Conservation (phyloP, 2,113 vertebrate genomes). For the Larimichthys polyactis region DNA sequence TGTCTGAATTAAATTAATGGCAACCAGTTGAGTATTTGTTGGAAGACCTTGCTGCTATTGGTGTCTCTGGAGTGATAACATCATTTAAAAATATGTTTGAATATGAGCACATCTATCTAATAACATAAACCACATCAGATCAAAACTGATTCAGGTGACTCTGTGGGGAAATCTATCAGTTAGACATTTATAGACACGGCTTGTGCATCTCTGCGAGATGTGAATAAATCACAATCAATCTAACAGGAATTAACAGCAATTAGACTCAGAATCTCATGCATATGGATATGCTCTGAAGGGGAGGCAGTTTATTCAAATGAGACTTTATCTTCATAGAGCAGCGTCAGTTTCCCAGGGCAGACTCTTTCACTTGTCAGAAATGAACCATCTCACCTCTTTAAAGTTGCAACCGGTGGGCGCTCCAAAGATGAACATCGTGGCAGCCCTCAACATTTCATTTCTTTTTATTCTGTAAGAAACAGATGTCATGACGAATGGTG, state of each 20-base stretch:
- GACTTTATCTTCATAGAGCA: slow-evolving; percentile 73
- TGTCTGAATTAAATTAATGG: no score
- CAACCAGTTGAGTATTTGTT: no score
- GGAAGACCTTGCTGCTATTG: neutral
- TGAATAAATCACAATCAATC: slow-evolving; percentile 66
- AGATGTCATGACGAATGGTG: slow-evolving; percentile 49
- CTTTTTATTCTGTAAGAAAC: slow-evolving; percentile 45
- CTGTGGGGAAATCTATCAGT: slow-evolving; percentile 35
- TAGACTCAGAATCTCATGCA: slow-evolving; percentile 66
- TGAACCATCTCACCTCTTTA: slow-evolving; percentile 64
- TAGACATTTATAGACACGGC: slow-evolving; percentile 36
- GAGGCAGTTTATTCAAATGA: slow-evolving; percentile 73
- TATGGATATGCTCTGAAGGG: slow-evolving; percentile 63
- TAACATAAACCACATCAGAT: slow-evolving; percentile 27
- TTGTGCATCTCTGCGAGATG: slow-evolving; percentile 43
- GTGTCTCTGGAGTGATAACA: neutral
- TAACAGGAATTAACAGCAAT: slow-evolving; percentile 67
- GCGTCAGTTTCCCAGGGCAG: slow-evolving; percentile 46
- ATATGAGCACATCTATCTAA: neutral
- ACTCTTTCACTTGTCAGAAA: slow-evolving; percentile 68
- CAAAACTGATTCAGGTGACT: slow-evolving; percentile 33
- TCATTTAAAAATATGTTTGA: neutral
- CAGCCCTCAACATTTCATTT: slow-evolving; percentile 39
- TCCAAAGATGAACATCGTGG: slow-evolving; percentile 43
- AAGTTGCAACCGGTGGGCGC: slow-evolving; percentile 49